Evolutionary conservation across 2,797 vertebrate genomes (phyloP).

Genomic region (Sebastes minor): DNA sequence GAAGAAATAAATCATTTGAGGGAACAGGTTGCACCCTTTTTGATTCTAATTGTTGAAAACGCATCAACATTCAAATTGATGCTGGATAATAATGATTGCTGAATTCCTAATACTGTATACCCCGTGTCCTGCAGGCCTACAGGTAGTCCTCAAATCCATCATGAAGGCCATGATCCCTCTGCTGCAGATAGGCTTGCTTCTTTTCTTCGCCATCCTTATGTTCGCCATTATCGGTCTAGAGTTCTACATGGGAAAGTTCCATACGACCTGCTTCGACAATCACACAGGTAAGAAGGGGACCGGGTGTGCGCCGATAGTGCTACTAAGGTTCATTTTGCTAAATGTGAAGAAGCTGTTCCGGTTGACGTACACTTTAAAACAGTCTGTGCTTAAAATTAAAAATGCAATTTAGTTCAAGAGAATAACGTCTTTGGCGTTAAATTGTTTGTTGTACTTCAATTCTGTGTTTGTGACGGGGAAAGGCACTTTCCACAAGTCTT

Average conservation of each 20-base stretch:
- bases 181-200: constrained; percentile 95
- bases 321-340: neutral
- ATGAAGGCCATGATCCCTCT: constrained; percentile 99
- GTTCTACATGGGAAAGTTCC: constrained; percentile 98
- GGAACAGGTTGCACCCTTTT: neutral
- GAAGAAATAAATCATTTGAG: neutral
- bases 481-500: neutral
- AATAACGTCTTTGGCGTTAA: neutral
- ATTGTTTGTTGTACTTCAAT: neutral
- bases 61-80: neutral
- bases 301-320: neutral
- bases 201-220: constrained; percentile 97
- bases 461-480: neutral
- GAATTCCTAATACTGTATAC: neutral
- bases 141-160: constrained; percentile 97
- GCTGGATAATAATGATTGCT: neutral
- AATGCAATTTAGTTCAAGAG: neutral
- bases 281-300: constrained; percentile 69
- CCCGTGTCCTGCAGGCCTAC: constrained; percentile 85
- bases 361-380: neutral
- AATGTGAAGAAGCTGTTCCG: neutral
- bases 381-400: neutral
- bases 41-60: neutral
- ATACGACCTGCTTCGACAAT: constrained; percentile 93
- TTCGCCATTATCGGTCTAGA: constrained; percentile 97